phyloP scores from a whole-genome alignment of 2,888 invertebrate species.

The Agapetus fuscipes region DNA sequence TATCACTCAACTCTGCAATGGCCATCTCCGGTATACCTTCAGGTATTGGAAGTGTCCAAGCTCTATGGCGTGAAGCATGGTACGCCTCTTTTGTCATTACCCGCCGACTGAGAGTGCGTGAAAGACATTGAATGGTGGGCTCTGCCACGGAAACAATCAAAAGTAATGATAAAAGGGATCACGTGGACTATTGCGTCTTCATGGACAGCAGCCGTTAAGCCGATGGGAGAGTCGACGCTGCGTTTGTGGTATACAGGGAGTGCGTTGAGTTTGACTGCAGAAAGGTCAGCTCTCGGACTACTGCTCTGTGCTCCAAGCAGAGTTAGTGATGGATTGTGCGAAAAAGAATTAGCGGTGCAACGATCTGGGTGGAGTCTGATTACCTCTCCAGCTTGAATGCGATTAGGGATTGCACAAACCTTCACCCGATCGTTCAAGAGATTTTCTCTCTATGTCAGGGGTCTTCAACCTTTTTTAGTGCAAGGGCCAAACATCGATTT shows the following conservation, averaged over 20 bases:
- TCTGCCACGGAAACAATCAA: background rate
- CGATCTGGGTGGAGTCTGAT: background rate
- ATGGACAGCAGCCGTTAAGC: constrained; percentile 2
- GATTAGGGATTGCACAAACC: background rate
- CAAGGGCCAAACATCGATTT: too few relatives aligned
- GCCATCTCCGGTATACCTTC: background rate
- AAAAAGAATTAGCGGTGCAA: background rate
- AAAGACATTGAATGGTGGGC: background rate
- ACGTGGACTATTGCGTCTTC: background rate
- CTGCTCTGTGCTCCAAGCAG: constrained; percentile 7
- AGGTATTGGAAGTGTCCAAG: background rate
- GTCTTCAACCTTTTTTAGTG: too few relatives aligned
- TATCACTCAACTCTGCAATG: background rate
- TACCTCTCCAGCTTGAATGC: background rate
- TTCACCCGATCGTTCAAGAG: background rate
- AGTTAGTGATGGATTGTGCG: background rate
- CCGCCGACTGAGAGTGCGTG: background rate
- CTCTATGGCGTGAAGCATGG: background rate
- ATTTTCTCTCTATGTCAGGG: background rate
- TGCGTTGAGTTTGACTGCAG: background rate
- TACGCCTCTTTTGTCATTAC: background rate
- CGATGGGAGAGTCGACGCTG: background rate
- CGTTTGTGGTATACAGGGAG: background rate
- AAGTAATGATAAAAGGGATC: background rate
- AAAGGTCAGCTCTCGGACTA: background rate